Percentiles rank a stretch among this genome's conserved stretches.
Evolutionary conservation across 2,888 invertebrate species (phyloP).

Genomic region (Osmoderma eremita): DNA sequence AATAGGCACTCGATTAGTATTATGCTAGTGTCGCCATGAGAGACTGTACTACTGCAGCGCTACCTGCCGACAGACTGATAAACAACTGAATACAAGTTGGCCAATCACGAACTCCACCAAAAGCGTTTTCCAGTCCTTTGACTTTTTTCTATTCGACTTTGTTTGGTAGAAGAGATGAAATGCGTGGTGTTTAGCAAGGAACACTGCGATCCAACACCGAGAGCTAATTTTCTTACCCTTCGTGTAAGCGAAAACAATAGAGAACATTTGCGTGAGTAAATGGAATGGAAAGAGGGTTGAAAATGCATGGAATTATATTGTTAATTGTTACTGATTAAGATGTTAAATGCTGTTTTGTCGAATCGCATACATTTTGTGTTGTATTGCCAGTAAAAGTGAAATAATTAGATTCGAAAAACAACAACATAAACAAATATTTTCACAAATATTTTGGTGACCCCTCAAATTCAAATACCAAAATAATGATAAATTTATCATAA

Average conservation of each 20-base stretch:
- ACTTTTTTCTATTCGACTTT: constrained; percentile 36
- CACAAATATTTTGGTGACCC: too few relatives aligned
- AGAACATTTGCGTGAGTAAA: constrained; percentile 33
- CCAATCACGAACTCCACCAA: constrained; percentile 41
- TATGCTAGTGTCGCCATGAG: constrained; percentile 52
- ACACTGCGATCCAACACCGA: constrained; percentile 26
- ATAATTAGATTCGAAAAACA: too few relatives aligned
- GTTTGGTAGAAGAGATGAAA: constrained; percentile 28
- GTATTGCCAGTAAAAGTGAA: too few relatives aligned
- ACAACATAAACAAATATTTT: too few relatives aligned
- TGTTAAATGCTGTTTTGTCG: constrained; percentile 7
- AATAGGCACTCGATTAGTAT: constrained; percentile 49
- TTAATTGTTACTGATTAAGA: constrained; percentile 24
- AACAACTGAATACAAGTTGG: constrained; percentile 46
- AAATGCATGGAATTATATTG: constrained; percentile 8
- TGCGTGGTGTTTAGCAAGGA: constrained; percentile 25
- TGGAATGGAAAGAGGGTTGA: constrained; percentile 30
- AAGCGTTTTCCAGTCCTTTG: constrained; percentile 37
- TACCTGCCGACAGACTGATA: constrained; percentile 47
- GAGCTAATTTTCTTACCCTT: constrained; percentile 40
- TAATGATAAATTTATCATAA: too few relatives aligned
- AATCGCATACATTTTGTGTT: too few relatives aligned
- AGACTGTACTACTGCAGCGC: constrained; percentile 46
- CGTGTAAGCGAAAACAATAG: constrained; percentile 30
- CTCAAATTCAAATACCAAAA: too few relatives aligned